Evolutionary conservation across 2,888 invertebrate genomes (phyloP).

Genomic region (Gandaritis pyraliata): DNA sequence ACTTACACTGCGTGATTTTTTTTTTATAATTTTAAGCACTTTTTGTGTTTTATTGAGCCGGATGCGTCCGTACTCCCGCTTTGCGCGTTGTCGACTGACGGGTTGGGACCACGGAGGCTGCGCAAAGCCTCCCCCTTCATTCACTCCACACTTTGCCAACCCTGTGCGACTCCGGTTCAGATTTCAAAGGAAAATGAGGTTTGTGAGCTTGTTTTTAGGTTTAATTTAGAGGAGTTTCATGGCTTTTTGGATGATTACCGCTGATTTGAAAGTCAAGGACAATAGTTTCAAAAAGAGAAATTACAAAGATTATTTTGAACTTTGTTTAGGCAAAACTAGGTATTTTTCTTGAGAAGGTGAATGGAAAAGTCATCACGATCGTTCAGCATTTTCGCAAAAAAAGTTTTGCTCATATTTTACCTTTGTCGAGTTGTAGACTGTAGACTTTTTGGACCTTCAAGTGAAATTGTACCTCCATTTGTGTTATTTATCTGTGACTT

Average conservation of each 20-base stretch:
- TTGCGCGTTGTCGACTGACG: slow-evolving; percentile 76
- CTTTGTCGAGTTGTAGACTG: background rate
- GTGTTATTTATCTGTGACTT: slow-evolving; percentile 6
- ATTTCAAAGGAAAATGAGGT: slow-evolving; percentile 4
- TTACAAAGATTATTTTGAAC: background rate
- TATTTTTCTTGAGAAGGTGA: background rate
- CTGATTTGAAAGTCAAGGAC: background rate
- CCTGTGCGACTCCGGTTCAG: slow-evolving; percentile 17
- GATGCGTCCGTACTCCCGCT: slow-evolving; percentile 68
- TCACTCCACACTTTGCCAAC: slow-evolving; percentile 61
- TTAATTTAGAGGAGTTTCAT: background rate
- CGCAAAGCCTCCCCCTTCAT: slow-evolving; percentile 81
- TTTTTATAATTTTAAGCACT: slow-evolving; percentile 60
- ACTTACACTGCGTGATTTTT: slow-evolving; percentile 67
- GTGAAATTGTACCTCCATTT: background rate
- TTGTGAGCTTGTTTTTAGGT: slow-evolving; percentile 1
- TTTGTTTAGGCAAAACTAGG: background rate
- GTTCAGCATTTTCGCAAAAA: no score
- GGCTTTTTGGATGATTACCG: background rate
- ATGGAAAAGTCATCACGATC: background rate
- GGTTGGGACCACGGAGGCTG: slow-evolving; percentile 75
- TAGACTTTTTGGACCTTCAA: background rate
- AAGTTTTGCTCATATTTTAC: background rate
- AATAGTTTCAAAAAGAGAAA: no score
- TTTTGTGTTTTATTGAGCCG: slow-evolving; percentile 57